Base-by-base conservation (phyloP, 2,888 invertebrate species). In the Drosophila pegasa region DNA sequence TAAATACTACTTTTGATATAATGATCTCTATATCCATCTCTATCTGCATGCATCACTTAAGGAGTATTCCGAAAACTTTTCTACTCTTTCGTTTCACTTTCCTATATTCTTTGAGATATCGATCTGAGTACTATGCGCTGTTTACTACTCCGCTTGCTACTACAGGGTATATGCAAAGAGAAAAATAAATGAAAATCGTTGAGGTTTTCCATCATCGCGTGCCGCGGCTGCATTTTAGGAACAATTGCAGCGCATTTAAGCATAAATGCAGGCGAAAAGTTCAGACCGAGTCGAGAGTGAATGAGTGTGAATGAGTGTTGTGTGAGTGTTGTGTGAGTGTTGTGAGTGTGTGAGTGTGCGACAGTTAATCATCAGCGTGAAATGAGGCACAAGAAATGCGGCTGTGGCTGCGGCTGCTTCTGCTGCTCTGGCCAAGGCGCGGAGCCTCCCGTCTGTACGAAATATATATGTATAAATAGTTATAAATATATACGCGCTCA, bases 311-410 rank as follows among this genome's bases (percentile, higher is more conserved):
- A 38, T 74, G 67, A 14, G 27, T 69, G 47, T 38, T 38, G 41
- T 4, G 6, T 60, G 40, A 20, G 41, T 52, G 61, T 69, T 50
- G 31, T 38, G 55, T 43, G 54, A 48, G 40, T 38, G 40, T 45
- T 37, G 18, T 45, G 35, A 43, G 7, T 25, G 50, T 56, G 54
- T 37, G 57, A 58, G 77, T 60, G 55, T 52, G 51, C 78, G 75
- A 80, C 87, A 84, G 77, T 88, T 84, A 88, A 84, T 88, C 88
- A 84, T 77, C 75, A 77, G 88, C 84, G 88, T 88, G 88, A 83
- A 83, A 81, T 86, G 76, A 67, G 78, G 66, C 82, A 74, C 75
- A 78, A 71, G 86, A 85, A 86, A 86, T 82, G 83, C 61, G 71
- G 67, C 62, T 48, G 25, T 41, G 54, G 37, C 64, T 52, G 65